Evolutionary conservation across 2,888 invertebrate genomes (phyloP).

Genomic region (Lathronympha strigana): DNA sequence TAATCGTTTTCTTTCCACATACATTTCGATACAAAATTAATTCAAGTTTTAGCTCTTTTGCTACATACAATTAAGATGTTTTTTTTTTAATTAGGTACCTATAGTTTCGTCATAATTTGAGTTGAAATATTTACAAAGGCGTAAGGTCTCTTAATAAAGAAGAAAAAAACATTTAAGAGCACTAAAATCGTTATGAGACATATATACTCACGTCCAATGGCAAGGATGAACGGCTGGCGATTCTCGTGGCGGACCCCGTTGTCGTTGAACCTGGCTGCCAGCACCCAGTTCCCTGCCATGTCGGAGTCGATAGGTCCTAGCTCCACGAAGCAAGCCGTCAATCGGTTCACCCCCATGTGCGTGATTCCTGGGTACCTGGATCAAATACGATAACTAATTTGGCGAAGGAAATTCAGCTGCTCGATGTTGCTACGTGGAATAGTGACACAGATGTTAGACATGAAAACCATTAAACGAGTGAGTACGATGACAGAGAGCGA

Average conservation of each 20-base stretch:
- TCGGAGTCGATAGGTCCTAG: slow-evolving; percentile 32
- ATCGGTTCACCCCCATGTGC: slow-evolving; percentile 27
- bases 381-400: neutral
- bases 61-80: too few relatives aligned
- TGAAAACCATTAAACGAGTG: too few relatives aligned
- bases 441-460: too few relatives aligned
- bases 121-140: too few relatives aligned
- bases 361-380: slow-evolving; percentile 34
- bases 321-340: slow-evolving; percentile 34
- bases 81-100: too few relatives aligned
- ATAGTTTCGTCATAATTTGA: too few relatives aligned
- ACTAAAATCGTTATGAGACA: neutral
- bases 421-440: too few relatives aligned
- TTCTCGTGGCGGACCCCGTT: slow-evolving; percentile 34
- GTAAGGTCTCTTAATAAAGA: neutral
- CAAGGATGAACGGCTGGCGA: slow-evolving; percentile 23
- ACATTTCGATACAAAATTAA: too few relatives aligned
- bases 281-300: slow-evolving; percentile 32
- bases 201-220: slow-evolving; percentile 30
- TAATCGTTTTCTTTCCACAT: too few relatives aligned
- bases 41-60: too few relatives aligned
- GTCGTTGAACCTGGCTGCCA: slow-evolving; percentile 38
- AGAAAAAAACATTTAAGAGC: neutral
- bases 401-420: neutral
- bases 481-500: too few relatives aligned